These are phyloP conservation scores for Orycteropus afer DNA, from an alignment of 2,113 vertebrate species.

Conservation along the genomic window DNA sequence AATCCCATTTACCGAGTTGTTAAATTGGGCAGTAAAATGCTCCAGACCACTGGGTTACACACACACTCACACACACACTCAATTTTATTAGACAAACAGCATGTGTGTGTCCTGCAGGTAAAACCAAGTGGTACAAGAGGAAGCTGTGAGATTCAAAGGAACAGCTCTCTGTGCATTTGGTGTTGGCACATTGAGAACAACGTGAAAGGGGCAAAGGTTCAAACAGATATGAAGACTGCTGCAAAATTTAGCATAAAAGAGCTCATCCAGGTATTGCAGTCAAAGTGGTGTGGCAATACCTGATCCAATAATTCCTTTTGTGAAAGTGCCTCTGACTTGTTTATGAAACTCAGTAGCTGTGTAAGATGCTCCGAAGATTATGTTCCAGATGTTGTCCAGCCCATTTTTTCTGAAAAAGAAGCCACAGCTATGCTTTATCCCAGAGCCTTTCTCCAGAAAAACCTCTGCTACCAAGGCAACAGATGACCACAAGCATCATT, in stretches of 20 bases:
- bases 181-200: not conserved
- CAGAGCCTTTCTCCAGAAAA: not conserved
- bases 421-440: not conserved
- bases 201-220: not conserved
- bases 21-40: slow-evolving; percentile 39
- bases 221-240: not conserved
- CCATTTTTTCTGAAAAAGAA: slow-evolving; percentile 7
- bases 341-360: not conserved
- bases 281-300: not conserved
- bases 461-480: not conserved
- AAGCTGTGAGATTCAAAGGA: not conserved
- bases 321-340: not conserved
- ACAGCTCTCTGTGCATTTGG: not conserved
- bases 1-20: slow-evolving; percentile 33
- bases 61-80: not conserved
- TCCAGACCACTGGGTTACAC: not conserved
- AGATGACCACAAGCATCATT: not conserved
- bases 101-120: not conserved
- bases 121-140: not conserved
- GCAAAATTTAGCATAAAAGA: not conserved
- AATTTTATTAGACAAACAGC: slow-evolving; percentile 4
- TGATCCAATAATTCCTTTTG: not conserved
- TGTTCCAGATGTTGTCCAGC: slow-evolving; percentile 1
- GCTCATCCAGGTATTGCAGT: not conserved
- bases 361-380: not conserved